phyloP scores from a whole-genome alignment of 64 coral and sea anemone genomes.

The Montipora efflorescens region DNA sequence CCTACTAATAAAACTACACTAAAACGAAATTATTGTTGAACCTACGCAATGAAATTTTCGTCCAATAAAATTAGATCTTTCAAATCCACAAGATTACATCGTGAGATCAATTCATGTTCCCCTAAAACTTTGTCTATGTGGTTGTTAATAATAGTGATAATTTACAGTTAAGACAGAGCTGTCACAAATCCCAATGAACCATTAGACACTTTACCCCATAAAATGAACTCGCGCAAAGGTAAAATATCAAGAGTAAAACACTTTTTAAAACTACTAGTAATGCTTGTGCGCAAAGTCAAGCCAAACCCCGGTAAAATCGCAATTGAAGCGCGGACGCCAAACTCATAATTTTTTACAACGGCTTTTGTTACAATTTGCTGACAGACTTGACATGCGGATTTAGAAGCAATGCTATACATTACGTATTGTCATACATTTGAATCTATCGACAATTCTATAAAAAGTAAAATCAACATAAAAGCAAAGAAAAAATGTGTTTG shows the following conservation, averaged over 20 bases:
- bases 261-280: background rate
- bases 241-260: background rate
- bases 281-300: background rate
- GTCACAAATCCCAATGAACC: background rate
- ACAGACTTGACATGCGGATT: background rate
- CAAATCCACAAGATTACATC: background rate
- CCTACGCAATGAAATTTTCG: background rate
- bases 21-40: background rate
- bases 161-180: constrained; percentile 9
- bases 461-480: background rate
- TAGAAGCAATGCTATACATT: constrained; percentile 10
- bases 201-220: background rate
- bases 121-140: background rate
- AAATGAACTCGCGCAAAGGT: background rate
- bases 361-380: constrained; percentile 12
- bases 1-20: background rate
- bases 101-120: background rate
- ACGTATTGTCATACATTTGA: background rate
- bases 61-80: background rate
- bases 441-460: background rate
- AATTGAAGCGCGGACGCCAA: background rate
- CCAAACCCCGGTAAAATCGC: background rate
- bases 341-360: background rate
- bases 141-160: background rate
- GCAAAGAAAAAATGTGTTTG: background rate